phyloP scores from a whole-genome alignment of 2,888 invertebrate genomes.

The Athrips mouffetella region DNA sequence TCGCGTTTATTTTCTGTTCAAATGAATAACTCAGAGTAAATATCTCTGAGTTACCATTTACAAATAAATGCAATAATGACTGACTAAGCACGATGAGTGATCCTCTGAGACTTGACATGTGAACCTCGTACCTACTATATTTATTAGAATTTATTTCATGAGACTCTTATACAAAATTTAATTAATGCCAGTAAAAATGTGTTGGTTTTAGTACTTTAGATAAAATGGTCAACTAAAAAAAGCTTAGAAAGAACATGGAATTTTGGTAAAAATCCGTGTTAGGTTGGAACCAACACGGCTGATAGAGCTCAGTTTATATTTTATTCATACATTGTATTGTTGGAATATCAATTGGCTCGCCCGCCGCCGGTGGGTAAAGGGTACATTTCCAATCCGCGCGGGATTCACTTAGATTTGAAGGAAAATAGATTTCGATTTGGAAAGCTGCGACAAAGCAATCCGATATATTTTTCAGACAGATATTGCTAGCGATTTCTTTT shows the following conservation, averaged over 20 bases:
- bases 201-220: no score
- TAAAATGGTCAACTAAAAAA: background rate
- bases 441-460: conserved; percentile 79
- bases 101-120: no score
- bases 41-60: no score
- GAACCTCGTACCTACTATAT: no score
- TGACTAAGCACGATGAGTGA: no score
- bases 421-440: conserved; percentile 79
- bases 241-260: conserved; percentile 44
- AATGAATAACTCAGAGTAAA: no score
- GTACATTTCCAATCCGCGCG: conserved; percentile 79
- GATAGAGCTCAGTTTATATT: conserved; percentile 77
- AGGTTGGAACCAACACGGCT: conserved; percentile 65
- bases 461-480: conserved; percentile 79
- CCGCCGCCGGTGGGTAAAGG: conserved; percentile 78
- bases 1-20: no score
- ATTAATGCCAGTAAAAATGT: no score
- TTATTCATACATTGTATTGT: conserved; percentile 79
- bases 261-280: conserved; percentile 52
- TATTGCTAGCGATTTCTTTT: conserved; percentile 79
- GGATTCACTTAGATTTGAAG: conserved; percentile 80
- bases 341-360: conserved; percentile 78
- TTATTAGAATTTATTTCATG: no score
- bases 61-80: no score
- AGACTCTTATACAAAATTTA: no score